Base-by-base conservation (phyloP, 1,140 invertebrate genomes). In the Coptotermes formosanus region DNA sequence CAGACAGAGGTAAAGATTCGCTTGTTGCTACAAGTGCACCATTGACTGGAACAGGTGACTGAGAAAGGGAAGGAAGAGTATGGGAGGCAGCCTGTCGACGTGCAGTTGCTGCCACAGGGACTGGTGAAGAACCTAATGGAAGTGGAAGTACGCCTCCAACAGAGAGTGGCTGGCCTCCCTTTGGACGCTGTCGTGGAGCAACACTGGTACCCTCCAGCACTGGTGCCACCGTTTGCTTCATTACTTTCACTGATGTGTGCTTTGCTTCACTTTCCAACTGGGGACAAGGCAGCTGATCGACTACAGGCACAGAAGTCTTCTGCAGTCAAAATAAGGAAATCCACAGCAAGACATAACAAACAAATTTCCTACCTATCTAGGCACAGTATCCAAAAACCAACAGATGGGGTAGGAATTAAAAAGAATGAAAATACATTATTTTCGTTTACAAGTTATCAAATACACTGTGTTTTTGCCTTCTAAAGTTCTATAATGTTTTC, bases 171-270 rank as follows among this genome's bases (percentile, higher is more conserved):
- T 86, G 85, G 8, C 75, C 82, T 59, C 86, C 90, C 89, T 97
- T 97, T 21, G 97, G 97, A 87, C 97, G 92, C 89, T 97, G 96
- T 82, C 97, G 91, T 11, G 97, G 97, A 25, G 95, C 96, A 11
- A 98, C 96, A 84, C 96, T 96, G 9, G 97, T 98, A 83, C 95
- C 94, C 89, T 95, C 93, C n/a, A 94, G 91, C 38, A 93, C 87
- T 30, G 93, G 90, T 6, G 84, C 85, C 19, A 64, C 83, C 55
- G 85, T 82, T 55, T 85, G 85, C 55, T 93, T 92, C 16, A 91
- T 88, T 23, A 92, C 90, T 90, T 93, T 93, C 11, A 93, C 88
- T 32, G 93, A 92, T 44, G 91, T 91, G 87, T 93, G 92, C 88
- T 94, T 95, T 44, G 92, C 90, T 89, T 95, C 94, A 3, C 92